Conservation (phyloP, 2,888 invertebrate species). For the Chouioia cunea region DNA sequence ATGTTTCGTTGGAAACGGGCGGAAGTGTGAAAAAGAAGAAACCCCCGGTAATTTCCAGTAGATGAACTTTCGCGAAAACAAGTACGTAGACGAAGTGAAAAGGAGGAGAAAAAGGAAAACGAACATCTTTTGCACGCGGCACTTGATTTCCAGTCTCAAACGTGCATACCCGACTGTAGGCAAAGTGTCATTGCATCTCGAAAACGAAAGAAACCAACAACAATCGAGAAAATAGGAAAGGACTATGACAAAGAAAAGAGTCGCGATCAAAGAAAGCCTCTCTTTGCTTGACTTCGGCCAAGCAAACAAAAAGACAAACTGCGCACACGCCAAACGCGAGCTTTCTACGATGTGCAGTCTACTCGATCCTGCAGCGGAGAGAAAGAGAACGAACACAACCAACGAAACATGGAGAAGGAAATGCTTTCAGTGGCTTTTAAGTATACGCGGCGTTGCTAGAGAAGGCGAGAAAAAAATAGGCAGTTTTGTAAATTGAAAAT, state of each 20-base stretch:
- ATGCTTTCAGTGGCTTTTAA: too few species aligned
- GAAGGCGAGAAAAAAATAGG: too few species aligned
- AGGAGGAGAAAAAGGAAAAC: too few species aligned
- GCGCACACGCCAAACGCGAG: conserved; percentile 8
- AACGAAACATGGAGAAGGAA: not conserved
- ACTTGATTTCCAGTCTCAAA: not conserved
- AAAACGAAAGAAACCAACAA: not conserved
- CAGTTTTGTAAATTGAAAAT: too few species aligned
- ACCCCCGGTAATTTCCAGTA: not conserved
- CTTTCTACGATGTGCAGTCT: conserved; percentile 24
- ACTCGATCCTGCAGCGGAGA: not conserved
- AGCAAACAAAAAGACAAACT: conserved; percentile 13
- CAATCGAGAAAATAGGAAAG: not conserved
- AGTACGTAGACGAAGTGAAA: not conserved
- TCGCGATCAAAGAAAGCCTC: not conserved
- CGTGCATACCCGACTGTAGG: too few species aligned
- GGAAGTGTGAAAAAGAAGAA: not conserved
- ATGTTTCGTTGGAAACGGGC: too few species aligned
- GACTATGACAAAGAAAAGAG: conserved; percentile 28
- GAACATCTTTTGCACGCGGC: not conserved
- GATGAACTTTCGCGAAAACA: conserved; percentile 29
- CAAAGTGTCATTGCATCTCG: too few species aligned
- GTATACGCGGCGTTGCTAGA: too few species aligned
- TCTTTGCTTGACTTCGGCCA: conserved; percentile 1
- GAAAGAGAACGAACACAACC: conserved; percentile 23